Evolutionary conservation across 2,113 vertebrate genomes (phyloP).

Genomic region (Eulemur macaco): DNA sequence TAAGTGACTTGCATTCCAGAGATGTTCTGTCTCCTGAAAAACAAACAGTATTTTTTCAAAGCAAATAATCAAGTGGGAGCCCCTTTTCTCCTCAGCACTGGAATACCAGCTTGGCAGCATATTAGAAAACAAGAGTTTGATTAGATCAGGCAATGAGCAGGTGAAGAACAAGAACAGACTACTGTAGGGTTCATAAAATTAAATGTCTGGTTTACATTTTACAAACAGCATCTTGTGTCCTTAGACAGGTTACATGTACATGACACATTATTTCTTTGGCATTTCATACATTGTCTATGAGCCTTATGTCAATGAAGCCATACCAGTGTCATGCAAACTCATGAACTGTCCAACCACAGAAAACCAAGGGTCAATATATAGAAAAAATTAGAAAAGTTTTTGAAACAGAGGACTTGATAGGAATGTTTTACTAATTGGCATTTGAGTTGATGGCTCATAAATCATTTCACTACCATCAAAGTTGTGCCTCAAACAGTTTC

Average conservation of each 20-base stretch:
- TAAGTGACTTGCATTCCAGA: background rate
- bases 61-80: background rate
- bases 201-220: background rate
- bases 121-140: background rate
- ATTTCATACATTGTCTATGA: background rate
- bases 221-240: background rate
- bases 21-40: background rate
- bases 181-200: background rate
- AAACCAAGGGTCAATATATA: background rate
- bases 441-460: background rate
- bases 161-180: background rate
- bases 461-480: background rate
- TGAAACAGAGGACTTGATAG: slow-evolving; percentile 3
- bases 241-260: background rate
- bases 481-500: background rate
- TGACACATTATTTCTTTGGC: background rate
- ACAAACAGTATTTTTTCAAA: slow-evolving; percentile 13
- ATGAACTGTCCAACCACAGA: background rate
- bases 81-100: background rate
- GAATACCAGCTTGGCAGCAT: background rate
- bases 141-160: background rate
- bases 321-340: background rate
- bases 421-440: background rate
- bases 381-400: slow-evolving; percentile 5
- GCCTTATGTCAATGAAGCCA: background rate